These are phyloP conservation scores for Ceratitis capitata DNA, from an alignment of 1,140 invertebrate genomes.

Conservation along the genomic window DNA sequence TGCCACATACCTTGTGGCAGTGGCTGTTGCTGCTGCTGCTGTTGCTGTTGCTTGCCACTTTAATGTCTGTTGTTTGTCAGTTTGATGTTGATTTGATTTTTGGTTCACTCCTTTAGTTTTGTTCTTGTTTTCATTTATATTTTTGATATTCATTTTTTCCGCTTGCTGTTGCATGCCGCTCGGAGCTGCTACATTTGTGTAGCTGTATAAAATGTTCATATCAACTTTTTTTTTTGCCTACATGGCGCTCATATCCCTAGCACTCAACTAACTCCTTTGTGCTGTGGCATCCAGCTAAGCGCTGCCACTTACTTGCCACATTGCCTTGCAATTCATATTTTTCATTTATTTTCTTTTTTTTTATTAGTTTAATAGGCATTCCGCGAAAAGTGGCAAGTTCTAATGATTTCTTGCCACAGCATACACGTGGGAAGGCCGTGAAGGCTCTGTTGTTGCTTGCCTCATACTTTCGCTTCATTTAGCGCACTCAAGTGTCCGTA, in stretches of 20 bases:
- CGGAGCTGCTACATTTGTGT: neutral
- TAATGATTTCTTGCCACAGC: neutral
- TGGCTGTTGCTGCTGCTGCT: neutral
- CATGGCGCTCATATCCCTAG: neutral
- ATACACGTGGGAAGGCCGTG: neutral
- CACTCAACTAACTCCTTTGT: neutral
- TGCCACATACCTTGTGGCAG: neutral
- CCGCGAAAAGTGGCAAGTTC: neutral
- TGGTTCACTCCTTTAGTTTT: too few species aligned
- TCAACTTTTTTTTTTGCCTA: neutral
- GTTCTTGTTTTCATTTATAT: too few species aligned
- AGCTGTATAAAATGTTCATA: neutral
- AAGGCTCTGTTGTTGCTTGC: neutral
- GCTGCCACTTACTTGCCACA: conserved; percentile 29
- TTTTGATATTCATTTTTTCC: neutral
- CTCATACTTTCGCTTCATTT: neutral
- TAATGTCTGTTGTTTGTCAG: conserved; percentile 16
- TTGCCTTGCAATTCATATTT: conserved; percentile 21
- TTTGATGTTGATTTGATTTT: conserved; percentile 24
- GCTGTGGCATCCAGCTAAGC: neutral
- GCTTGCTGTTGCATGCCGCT: neutral
- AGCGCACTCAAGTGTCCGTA: neutral
- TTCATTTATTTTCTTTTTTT: too few species aligned
- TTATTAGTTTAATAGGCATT: too few species aligned
- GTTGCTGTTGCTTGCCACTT: conserved; percentile 21